Base-by-base conservation (phyloP, 1,140 invertebrate species). In the Patella vulgata region DNA sequence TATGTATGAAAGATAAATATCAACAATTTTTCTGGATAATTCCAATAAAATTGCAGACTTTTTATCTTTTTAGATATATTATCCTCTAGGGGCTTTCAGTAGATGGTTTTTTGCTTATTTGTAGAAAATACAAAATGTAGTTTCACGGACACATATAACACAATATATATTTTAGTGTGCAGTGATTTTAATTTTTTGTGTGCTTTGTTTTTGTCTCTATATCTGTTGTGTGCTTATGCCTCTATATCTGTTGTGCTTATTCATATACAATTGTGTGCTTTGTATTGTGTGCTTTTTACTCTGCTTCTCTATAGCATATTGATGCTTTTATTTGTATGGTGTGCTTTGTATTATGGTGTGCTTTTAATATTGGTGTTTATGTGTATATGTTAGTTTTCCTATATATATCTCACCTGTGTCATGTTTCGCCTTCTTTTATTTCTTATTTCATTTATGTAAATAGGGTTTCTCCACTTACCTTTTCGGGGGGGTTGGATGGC, bases 391-490 rank as follows among this genome's bases (percentile, higher is more conserved):
- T n/a, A 17, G 50, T 58, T 51, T 47, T 25, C 25, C 12, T 44
- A 19, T 47, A 28, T 44, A 40, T 61, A 25, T 42, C 27, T 56
- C n/a, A n/a, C n/a, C n/a, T n/a, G n/a, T n/a, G n/a, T n/a, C n/a
- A n/a, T n/a, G n/a, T n/a, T n/a, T n/a, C n/a, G n/a, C n/a, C n/a
- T n/a, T n/a, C n/a, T n/a, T n/a, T n/a, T n/a, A n/a, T n/a, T n/a
- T n/a, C n/a, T n/a, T n/a, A n/a, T n/a, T n/a, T n/a, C n/a, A n/a
- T n/a, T n/a, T n/a, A n/a, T n/a, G n/a, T n/a, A n/a, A n/a, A n/a
- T n/a, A n/a, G n/a, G n/a, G n/a, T n/a, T n/a, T n/a, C n/a, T n/a
- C n/a, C n/a, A n/a, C n/a, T n/a, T n/a, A n/a, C n/a, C n/a, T n/a
- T n/a, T n/a, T n/a, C n/a, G n/a, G n/a, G n/a, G n/a, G n/a, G n/a